A percentile compares a stretch with the other conserved stretches of the same genome.
Evolutionary conservation across 2,113 vertebrate species (phyloP).

Genomic region (zebrafish (Danio rerio)): GRCz12tu NC_133180.1:55972501-55973000

Average conservation of each 20-base stretch:
- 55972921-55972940: too few species aligned
- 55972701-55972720: not conserved
- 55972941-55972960: too few species aligned
- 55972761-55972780: not conserved
- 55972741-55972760: not conserved
- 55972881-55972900: too few species aligned
- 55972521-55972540: not conserved
- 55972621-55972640: not conserved
- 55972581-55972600: not conserved
- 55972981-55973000: too few species aligned
- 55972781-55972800: not conserved
- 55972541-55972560: not conserved
- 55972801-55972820: not conserved
- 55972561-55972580: not conserved
- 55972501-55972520: not conserved
- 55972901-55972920: too few species aligned
- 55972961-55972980: too few species aligned
- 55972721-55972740: not conserved
- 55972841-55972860: too few species aligned
- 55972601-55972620: not conserved
- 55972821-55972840: not conserved
- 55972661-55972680: not conserved
- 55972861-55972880: too few species aligned
- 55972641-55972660: not conserved
- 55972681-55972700: not conserved